phyloP scores from a whole-genome alignment of 2,113 vertebrate genomes.

The Carettochelys insculpta region DNA sequence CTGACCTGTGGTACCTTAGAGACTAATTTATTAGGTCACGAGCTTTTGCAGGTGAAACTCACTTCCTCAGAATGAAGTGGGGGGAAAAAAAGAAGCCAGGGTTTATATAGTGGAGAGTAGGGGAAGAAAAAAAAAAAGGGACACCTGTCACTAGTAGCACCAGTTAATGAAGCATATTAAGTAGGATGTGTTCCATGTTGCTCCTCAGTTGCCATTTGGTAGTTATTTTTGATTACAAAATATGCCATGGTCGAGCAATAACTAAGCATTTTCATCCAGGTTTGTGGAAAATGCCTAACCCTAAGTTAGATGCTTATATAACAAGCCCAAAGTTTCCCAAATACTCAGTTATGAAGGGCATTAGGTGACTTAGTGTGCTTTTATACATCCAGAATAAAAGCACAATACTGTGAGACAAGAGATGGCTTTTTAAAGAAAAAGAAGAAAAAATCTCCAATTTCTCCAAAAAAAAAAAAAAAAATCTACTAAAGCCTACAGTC shows the following conservation, averaged over 20 bases:
- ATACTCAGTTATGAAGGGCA: neutral
- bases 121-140: no score
- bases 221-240: rapidly evolving
- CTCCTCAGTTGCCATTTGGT: neutral
- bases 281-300: rapidly evolving
- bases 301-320: neutral
- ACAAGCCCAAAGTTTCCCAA: neutral
- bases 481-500: neutral
- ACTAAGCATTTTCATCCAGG: rapidly evolving
- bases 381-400: neutral
- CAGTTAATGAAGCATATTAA: no score
- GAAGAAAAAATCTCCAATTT: neutral
- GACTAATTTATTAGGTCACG: no score
- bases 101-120: no score
- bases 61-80: no score
- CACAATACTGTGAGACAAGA: neutral
- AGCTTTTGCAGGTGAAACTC: no score
- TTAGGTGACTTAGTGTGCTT: neutral
- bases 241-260: rapidly evolving
- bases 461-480: neutral
- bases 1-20: no score
- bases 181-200: no score
- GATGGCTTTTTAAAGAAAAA: neutral
- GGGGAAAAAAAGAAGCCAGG: no score
- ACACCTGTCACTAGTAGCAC: no score